phyloP scores from a whole-genome alignment of 1,140 invertebrate species.

The Lineus longissimus region DNA sequence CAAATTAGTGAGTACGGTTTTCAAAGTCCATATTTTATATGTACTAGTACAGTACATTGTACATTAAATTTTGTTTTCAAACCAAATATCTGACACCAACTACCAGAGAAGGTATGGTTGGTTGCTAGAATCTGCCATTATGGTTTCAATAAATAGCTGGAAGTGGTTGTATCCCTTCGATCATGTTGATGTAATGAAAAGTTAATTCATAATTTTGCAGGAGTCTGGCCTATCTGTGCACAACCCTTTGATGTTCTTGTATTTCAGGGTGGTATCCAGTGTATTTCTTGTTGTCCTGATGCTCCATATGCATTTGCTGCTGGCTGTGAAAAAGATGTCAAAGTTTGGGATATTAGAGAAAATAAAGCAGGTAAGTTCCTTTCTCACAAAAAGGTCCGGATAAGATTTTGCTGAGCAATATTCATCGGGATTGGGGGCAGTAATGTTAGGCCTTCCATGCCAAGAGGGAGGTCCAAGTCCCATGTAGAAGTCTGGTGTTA shows the following conservation, averaged over 20 bases:
- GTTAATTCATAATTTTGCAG: no score
- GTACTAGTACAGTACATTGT: conserved; percentile 61
- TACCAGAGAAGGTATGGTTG: no score
- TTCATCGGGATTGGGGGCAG: not conserved
- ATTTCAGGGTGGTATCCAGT: conserved; percentile 64
- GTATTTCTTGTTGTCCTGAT: conserved; percentile 73
- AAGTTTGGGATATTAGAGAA: conserved; percentile 69
- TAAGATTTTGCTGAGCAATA: not conserved
- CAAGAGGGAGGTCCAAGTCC: not conserved
- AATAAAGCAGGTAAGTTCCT: conserved; percentile 64
- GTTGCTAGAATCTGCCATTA: no score
- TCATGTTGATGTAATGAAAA: no score
- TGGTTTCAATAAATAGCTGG: no score
- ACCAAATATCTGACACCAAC: no score
- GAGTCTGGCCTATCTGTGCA: no score
- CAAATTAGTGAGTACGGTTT: not conserved
- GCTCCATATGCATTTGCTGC: conserved; percentile 72
- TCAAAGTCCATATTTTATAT: conserved; percentile 54
- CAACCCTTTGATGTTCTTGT: not conserved
- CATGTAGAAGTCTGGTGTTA: no score
- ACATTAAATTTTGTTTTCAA: no score
- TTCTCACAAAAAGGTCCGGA: conserved; percentile 3
- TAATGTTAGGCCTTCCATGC: not conserved
- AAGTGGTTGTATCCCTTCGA: no score
- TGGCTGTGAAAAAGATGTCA: conserved; percentile 78